Evolutionary conservation across 2,113 vertebrate species (phyloP).

Genomic region (Boleophthalmus pectinirostris): DNA sequence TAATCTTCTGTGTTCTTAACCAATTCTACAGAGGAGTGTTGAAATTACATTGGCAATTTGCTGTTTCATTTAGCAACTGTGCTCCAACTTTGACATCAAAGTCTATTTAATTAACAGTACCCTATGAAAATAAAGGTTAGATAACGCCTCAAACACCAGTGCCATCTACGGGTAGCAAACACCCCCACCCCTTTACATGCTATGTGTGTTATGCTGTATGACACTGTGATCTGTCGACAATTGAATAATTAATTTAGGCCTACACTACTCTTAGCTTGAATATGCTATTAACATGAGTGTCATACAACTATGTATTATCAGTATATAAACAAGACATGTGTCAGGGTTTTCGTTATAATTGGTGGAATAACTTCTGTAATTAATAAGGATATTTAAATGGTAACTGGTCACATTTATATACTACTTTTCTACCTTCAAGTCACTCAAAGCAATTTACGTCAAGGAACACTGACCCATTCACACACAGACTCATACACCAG

Average conservation of each 20-base stretch:
- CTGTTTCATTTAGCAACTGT: conserved; percentile 33
- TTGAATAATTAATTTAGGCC: too few species aligned
- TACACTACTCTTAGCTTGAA: too few species aligned
- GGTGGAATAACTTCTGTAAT: too few species aligned
- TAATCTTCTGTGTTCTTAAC: conserved; percentile 2
- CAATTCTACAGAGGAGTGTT: conserved; percentile 11
- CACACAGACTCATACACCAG: too few species aligned
- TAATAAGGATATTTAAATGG: too few species aligned
- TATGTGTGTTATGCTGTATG: not conserved
- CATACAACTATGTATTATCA: not conserved
- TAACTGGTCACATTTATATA: too few species aligned
- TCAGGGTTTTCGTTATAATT: not conserved
- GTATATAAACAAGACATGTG: not conserved
- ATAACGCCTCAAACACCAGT: conserved; percentile 31
- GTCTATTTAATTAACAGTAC: conserved; percentile 46
- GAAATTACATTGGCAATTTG: conserved; percentile 16
- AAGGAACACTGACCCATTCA: too few species aligned
- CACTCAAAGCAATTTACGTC: too few species aligned
- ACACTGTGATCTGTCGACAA: not conserved
- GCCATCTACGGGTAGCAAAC: conserved; percentile 28
- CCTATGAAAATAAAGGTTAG: conserved; percentile 30
- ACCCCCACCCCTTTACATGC: conserved; percentile 2
- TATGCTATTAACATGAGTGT: not conserved
- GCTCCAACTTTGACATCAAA: conserved; percentile 48
- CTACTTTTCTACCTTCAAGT: too few species aligned